A percentile compares a stretch with the other conserved stretches of the same genome.
phyloP scores from a whole-genome alignment of 2,113 vertebrate genomes.

The Lophius piscatorius region DNA sequence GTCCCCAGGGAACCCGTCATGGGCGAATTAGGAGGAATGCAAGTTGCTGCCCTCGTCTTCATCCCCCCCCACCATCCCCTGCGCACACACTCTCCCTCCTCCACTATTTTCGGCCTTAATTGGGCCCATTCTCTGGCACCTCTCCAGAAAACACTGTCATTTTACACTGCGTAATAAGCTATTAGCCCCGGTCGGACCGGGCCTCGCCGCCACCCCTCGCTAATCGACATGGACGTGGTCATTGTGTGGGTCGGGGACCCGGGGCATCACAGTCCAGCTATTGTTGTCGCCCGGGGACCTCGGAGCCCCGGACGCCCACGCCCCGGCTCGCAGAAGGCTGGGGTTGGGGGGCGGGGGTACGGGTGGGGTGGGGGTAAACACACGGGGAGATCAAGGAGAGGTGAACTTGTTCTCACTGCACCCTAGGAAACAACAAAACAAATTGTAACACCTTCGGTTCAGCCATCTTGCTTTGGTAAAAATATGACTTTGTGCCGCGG shows the following conservation, averaged over 20 bases:
- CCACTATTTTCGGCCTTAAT: conserved; percentile 72
- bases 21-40: conserved; percentile 73
- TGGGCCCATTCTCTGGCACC: conserved; percentile 74
- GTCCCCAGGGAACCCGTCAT: conserved; percentile 50
- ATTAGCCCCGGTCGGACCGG: conserved; percentile 64
- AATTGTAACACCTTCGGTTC: conserved; percentile 73
- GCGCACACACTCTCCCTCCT: conserved; percentile 31
- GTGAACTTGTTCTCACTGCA: conserved; percentile 53
- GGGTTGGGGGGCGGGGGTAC: background rate
- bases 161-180: conserved; percentile 79
- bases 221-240: conserved; percentile 81
- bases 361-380: conserved; percentile 32
- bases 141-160: conserved; percentile 78
- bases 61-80: conserved; percentile 11
- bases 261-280: conserved; percentile 68
- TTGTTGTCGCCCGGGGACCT: conserved; percentile 71
- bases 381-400: conserved; percentile 54
- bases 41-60: conserved; percentile 52
- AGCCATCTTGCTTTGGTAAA: conserved; percentile 66
- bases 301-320: conserved; percentile 32
- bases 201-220: conserved; percentile 45
- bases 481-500: conserved; percentile 72
- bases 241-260: conserved; percentile 74
- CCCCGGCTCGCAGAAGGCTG: conserved; percentile 14
- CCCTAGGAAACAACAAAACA: conserved; percentile 73